These are phyloP conservation scores for Brachynemurus nebulosus DNA, from an alignment of 2,888 invertebrate species.

Conservation along the genomic window DNA sequence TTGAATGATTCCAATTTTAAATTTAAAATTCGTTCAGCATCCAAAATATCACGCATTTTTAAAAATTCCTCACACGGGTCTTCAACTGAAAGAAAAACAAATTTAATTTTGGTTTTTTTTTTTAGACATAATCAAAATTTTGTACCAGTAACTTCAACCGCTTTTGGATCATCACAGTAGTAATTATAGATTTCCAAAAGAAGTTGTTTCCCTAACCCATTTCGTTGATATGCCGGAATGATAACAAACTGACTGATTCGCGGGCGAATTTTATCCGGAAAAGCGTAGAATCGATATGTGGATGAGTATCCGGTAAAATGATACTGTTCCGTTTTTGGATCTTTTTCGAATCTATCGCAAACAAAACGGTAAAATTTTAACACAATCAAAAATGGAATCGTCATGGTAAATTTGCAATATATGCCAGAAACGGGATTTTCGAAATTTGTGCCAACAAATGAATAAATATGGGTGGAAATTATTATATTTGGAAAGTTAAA, in stretches of 20 bases:
- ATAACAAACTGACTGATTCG: background rate
- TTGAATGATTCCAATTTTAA: background rate
- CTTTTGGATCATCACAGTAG: background rate
- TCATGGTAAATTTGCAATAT: no score
- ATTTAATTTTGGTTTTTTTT: no score
- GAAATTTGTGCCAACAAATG: no score
- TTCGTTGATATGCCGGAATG: background rate
- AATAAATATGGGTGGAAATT: no score
- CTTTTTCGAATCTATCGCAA: no score
- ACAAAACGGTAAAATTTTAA: no score
- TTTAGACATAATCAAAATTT: no score
- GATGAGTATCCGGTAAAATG: background rate
- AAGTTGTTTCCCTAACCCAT: background rate
- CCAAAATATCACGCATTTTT: background rate
- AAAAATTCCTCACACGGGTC: background rate
- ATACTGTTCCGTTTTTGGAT: no score
- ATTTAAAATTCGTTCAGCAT: background rate
- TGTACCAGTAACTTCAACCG: background rate
- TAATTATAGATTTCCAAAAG: background rate
- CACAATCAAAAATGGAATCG: no score
- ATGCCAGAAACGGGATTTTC: no score
- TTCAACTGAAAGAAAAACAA: no score
- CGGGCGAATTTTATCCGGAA: background rate
- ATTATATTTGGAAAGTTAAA: no score
- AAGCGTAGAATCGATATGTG: background rate